These are phyloP conservation scores for Patiria miniata DNA, from an alignment of 35 echinoderm and acorn worm genomes.

Conservation along the genomic window DNA sequence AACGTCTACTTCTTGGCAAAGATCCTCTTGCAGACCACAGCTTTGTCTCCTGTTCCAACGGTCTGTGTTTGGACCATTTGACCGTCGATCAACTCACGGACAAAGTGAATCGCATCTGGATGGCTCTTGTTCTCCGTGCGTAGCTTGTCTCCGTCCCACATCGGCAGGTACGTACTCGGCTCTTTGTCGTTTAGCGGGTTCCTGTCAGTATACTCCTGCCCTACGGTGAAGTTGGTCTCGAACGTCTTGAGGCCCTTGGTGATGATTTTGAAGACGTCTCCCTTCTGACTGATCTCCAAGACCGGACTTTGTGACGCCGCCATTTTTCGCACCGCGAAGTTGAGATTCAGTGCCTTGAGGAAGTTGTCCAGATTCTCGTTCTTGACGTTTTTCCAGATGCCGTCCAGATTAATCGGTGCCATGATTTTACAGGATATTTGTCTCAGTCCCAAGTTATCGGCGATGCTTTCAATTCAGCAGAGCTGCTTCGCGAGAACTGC, in stretches of 20 bases:
- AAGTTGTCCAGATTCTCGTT: constrained; percentile 48
- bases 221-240: constrained; percentile 50
- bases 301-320: not conserved
- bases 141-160: constrained; percentile 37
- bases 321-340: constrained; percentile 30
- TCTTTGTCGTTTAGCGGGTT: constrained; percentile 31
- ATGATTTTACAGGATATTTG: not conserved
- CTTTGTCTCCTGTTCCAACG: constrained; percentile 38
- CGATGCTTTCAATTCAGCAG: too few species aligned
- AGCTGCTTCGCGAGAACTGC: too few species aligned
- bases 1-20: constrained; percentile 29
- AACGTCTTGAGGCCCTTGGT: constrained; percentile 31
- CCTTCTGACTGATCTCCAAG: constrained; percentile 29
- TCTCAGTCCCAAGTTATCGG: too few species aligned
- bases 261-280: constrained; percentile 41
- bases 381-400: constrained; percentile 55
- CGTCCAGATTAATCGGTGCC: constrained; percentile 26
- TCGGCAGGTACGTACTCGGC: constrained; percentile 18
- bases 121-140: constrained; percentile 14
- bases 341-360: constrained; percentile 36
- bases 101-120: constrained; percentile 12
- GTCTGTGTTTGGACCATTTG: constrained; percentile 32
- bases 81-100: constrained; percentile 40
- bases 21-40: constrained; percentile 34
- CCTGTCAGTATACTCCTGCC: constrained; percentile 37